A percentile compares a stretch with the other conserved stretches of the same genome.
These are phyloP conservation scores for Drosophila tanythrix DNA, from an alignment of 2,888 invertebrate species.

Conservation along the genomic window DNA sequence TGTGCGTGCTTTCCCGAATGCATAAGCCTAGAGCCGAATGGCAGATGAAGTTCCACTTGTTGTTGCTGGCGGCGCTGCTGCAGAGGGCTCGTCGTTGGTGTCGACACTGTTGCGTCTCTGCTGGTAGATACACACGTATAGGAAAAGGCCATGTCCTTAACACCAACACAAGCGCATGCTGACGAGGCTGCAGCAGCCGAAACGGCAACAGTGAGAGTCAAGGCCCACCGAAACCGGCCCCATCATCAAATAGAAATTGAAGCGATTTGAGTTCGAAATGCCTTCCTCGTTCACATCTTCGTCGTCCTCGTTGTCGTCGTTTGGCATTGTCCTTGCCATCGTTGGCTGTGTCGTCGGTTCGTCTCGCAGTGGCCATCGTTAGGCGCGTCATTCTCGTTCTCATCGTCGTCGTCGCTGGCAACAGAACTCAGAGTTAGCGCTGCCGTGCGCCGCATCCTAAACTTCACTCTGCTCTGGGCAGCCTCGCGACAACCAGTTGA, in stretches of 20 bases:
- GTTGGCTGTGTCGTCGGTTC: constrained; percentile 12
- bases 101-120: constrained; percentile 62
- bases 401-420: constrained; percentile 74
- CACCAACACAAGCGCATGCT: constrained; percentile 59
- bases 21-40: constrained; percentile 52
- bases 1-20: constrained; percentile 43
- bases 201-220: constrained; percentile 19
- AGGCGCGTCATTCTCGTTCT: constrained; percentile 65
- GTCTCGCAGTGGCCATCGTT: constrained; percentile 32
- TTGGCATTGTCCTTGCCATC: constrained; percentile 22
- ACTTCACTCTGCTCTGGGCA: constrained; percentile 54
- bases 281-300: constrained; percentile 21
- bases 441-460: constrained; percentile 39
- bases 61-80: constrained; percentile 48
- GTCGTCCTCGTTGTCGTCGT: constrained; percentile 27
- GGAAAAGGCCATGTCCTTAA: constrained; percentile 57
- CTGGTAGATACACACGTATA: constrained; percentile 62
- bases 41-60: constrained; percentile 69
- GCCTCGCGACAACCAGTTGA: constrained; percentile 77
- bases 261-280: constrained; percentile 62
- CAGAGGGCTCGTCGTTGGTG: constrained; percentile 13
- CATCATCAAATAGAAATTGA: constrained; percentile 41
- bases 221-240: not conserved
- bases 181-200: constrained; percentile 53
- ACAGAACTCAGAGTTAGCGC: constrained; percentile 37